Evolutionary conservation across 2,888 invertebrate species (phyloP).

Genomic region (Plusia festucae): DNA sequence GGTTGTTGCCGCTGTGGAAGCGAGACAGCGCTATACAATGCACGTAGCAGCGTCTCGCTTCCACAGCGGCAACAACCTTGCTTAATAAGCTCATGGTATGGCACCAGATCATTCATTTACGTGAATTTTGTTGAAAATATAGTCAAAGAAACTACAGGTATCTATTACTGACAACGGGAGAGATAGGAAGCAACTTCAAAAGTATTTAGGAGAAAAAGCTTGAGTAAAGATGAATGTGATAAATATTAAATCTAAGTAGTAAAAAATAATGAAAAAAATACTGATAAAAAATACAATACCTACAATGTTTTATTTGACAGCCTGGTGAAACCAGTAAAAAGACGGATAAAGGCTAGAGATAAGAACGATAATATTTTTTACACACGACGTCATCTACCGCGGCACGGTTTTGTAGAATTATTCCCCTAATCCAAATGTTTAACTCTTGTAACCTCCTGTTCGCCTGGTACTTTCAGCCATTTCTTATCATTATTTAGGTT

Average conservation of each 20-base stretch:
- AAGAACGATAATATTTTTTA: conserved; percentile 38
- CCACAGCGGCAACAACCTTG: no score
- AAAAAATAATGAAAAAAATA: neutral
- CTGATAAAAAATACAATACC: conserved; percentile 2
- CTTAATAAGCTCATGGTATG: no score
- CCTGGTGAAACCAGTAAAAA: conserved; percentile 21
- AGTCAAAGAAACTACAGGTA: no score
- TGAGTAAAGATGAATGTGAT: neutral
- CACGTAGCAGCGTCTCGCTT: no score
- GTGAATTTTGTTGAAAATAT: no score
- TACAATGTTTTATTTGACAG: conserved; percentile 39
- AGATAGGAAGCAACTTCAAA: no score
- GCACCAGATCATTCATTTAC: no score
- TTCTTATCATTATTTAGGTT: conserved; percentile 57
- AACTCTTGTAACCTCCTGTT: conserved; percentile 43
- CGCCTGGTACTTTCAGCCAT: conserved; percentile 40
- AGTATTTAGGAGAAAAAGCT: neutral
- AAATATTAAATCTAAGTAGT: neutral
- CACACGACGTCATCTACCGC: conserved; percentile 41
- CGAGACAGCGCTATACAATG: no score
- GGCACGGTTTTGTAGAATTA: conserved; percentile 39
- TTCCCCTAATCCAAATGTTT: conserved; percentile 55
- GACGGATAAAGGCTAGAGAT: conserved; percentile 36
- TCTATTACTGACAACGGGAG: no score
- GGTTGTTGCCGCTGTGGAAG: no score